Evolutionary conservation across 2,888 invertebrate species (phyloP).

Genomic region (Liodrosophila aerea): DNA sequence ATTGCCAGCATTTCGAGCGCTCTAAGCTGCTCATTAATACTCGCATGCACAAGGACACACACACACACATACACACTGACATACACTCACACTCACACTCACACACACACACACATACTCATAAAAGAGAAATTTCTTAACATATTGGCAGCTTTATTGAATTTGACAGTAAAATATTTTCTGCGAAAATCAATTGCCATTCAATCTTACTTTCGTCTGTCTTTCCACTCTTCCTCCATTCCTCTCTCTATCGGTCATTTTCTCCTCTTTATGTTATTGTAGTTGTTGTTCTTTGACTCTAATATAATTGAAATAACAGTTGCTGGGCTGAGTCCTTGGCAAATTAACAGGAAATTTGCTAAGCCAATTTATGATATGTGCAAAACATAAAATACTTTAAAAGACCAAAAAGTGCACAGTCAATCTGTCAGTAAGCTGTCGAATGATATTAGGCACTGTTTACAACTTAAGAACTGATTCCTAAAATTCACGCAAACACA

Average conservation of each 20-base stretch:
- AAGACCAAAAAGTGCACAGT: background rate
- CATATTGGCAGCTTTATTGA: constrained; percentile 43
- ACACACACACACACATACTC: background rate
- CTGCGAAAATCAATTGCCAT: constrained; percentile 44
- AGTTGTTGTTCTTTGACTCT: too few relatives aligned
- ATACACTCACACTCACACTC: background rate
- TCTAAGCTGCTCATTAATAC: constrained; percentile 45
- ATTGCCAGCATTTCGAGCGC: constrained; percentile 40
- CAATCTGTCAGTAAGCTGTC: background rate
- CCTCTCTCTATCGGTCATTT: background rate
- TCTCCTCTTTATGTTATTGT: too few relatives aligned
- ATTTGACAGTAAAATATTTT: constrained; percentile 51
- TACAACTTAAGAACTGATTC: too few relatives aligned
- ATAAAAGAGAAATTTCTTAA: constrained; percentile 9
- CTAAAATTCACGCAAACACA: too few relatives aligned
- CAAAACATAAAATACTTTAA: constrained; percentile 18
- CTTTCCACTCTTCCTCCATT: background rate
- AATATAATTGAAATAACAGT: too few relatives aligned
- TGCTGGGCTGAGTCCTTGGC: constrained; percentile 25
- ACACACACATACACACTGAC: background rate
- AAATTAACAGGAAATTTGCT: constrained; percentile 47
- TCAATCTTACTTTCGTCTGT: background rate
- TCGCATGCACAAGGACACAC: constrained; percentile 5
- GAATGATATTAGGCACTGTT: too few relatives aligned
- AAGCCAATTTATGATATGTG: constrained; percentile 28